Evolutionary conservation across 2,797 vertebrate species (phyloP).

Genomic region (Rhodeus uyekii): DNA sequence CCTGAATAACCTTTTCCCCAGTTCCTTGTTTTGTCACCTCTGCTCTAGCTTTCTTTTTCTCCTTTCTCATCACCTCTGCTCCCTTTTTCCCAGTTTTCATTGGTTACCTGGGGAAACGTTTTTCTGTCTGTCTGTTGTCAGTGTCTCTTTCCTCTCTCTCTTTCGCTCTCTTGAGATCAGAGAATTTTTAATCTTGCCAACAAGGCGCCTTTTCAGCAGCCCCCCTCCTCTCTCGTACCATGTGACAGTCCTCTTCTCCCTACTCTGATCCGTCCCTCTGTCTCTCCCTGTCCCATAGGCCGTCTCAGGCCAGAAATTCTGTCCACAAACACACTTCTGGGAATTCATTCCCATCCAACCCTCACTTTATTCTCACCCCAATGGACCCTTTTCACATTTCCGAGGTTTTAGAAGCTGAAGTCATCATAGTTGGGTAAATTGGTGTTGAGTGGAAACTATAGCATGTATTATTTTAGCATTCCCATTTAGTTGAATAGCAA

Average conservation of each 20-base stretch:
- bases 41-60: background rate
- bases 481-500: background rate
- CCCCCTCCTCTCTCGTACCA: background rate
- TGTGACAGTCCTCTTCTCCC: constrained; percentile 37
- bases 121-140: constrained; percentile 1
- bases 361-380: background rate
- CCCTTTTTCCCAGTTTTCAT: background rate
- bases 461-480: background rate
- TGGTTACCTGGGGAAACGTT: background rate
- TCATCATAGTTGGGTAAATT: background rate
- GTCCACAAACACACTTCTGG: background rate
- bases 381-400: background rate
- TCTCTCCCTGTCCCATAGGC: background rate
- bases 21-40: background rate
- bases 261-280: too few relatives aligned
- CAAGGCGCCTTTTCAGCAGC: constrained; percentile 70
- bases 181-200: constrained; percentile 61
- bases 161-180: constrained; percentile 34
- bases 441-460: background rate
- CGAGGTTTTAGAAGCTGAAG: background rate
- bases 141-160: constrained; percentile 24
- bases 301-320: background rate
- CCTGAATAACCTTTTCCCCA: background rate
- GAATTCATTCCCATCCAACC: background rate
- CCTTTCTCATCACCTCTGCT: background rate